phyloP scores from a whole-genome alignment of 1,140 invertebrate species.

The Drosophila santomea region DNA sequence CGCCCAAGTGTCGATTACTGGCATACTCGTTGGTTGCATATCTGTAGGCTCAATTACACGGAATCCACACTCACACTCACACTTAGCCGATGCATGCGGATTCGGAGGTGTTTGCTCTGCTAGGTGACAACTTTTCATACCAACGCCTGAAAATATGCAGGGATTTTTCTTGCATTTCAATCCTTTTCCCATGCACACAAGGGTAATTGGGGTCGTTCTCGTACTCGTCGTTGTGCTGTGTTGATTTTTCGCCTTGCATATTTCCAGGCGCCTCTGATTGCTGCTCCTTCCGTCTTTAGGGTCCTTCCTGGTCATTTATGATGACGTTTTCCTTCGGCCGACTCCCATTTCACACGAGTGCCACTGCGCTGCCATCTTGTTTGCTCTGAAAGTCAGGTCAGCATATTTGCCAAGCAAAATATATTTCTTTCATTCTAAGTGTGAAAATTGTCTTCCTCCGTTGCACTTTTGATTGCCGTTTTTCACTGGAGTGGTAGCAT shows the following conservation, averaged over 20 bases:
- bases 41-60: conserved; percentile 75
- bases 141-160: conserved; percentile 79
- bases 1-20: conserved; percentile 82
- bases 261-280: conserved; percentile 67
- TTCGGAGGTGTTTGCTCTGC: conserved; percentile 65
- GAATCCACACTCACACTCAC: conserved; percentile 12
- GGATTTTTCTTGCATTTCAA: conserved; percentile 62
- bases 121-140: conserved; percentile 83
- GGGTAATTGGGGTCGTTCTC: conserved; percentile 82
- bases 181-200: conserved; percentile 52
- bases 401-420: conserved; percentile 77
- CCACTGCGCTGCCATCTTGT: conserved; percentile 66
- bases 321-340: conserved; percentile 67
- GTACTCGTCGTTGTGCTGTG: conserved; percentile 59
- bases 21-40: conserved; percentile 65
- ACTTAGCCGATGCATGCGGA: conserved; percentile 16
- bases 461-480: conserved; percentile 80
- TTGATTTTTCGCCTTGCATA: conserved; percentile 82
- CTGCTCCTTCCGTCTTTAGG: conserved; percentile 39
- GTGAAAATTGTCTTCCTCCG: conserved; percentile 76
- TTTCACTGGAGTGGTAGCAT: conserved; percentile 56
- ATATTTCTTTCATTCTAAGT: conserved; percentile 67
- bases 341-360: conserved; percentile 76
- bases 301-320: conserved; percentile 62
- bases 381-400: conserved; percentile 81